These are phyloP conservation scores for Trachurus trachurus DNA, from an alignment of 2,797 vertebrate genomes.

Conservation along the genomic window DNA sequence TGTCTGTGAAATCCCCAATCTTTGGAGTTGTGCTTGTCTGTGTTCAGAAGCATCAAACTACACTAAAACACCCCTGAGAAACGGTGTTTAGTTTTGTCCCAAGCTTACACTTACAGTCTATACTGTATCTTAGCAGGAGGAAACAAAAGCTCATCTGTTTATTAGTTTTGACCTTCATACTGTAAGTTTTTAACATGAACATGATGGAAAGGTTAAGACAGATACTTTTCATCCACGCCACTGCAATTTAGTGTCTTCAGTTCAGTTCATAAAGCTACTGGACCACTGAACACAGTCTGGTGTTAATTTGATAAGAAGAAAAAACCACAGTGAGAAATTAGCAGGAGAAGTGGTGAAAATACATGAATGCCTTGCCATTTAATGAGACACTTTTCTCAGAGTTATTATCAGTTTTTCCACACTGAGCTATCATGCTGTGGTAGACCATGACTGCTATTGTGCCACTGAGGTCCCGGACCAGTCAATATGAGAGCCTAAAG, in stretches of 20 bases:
- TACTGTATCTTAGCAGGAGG: neutral
- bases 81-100: slow-evolving; percentile 13
- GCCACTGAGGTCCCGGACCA: slow-evolving; percentile 58
- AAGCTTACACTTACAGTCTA: neutral
- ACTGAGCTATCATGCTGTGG: slow-evolving; percentile 21
- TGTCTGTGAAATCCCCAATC: slow-evolving; percentile 58
- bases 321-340: slow-evolving; percentile 20
- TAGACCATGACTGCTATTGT: slow-evolving; percentile 32
- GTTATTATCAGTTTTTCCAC: slow-evolving; percentile 41
- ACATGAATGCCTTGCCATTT: neutral
- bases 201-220: neutral
- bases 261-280: neutral
- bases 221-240: neutral
- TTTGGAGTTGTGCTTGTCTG: slow-evolving; percentile 38
- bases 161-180: neutral
- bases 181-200: neutral
- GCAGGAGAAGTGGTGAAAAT: neutral
- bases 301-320: slow-evolving; percentile 19
- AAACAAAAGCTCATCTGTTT: neutral
- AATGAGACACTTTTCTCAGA: slow-evolving; percentile 35
- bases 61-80: slow-evolving; percentile 5
- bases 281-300: neutral
- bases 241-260: neutral
- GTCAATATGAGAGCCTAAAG: slow-evolving; percentile 74
- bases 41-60: slow-evolving; percentile 41